Evolutionary conservation across 2,888 invertebrate genomes (phyloP), one percentile per base, ranked within the genome.

Genomic region (Caenorhabditis imperialis): DNA sequence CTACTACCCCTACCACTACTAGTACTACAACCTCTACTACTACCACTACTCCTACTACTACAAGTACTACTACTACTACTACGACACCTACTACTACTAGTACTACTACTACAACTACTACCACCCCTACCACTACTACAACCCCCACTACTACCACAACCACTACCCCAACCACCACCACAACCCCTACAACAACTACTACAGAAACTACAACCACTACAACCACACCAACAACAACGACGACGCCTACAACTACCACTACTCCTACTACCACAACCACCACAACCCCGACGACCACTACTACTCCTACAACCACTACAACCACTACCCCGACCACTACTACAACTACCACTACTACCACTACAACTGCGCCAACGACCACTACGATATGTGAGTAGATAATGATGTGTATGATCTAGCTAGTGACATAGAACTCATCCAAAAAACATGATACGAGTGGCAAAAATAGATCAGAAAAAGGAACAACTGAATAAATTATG

Each of bases 41-140:
- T 7, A 12, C 22, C 2, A 1, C 23, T 23, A 6, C 44, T 2
- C 14, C 44, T 12, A n/a, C 57, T 1, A 45, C 57, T 7, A 45
- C 57, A 1, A 45, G 45, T 10, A 35, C 57, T n/a, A 25, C 55
- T 2, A 55, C 55, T 4, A 33, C 44, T 12, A 44, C 44, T 1
- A 44, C 55, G 6, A 30, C 44, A 1, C 25, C 40, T 5, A 25
- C 55, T 14, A 33, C 55, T 44, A 44, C 55, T 1, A 44, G 44
- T 6, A 33, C 55, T 18, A 1, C 44, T 5, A 44, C 55, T 1
- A 42, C 55, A 25, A 33, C 55, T 3, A 44, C 55, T 0, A 35
- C 55, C 5, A 30, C 44, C 1, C 16, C 40, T 16, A 4, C 14
- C 7, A n/a, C 40, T 12, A 40, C 40, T 10, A 40, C 40, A 6